Base-by-base conservation (phyloP, 1,140 invertebrate species). In the Drosophila sechellia region DNA sequence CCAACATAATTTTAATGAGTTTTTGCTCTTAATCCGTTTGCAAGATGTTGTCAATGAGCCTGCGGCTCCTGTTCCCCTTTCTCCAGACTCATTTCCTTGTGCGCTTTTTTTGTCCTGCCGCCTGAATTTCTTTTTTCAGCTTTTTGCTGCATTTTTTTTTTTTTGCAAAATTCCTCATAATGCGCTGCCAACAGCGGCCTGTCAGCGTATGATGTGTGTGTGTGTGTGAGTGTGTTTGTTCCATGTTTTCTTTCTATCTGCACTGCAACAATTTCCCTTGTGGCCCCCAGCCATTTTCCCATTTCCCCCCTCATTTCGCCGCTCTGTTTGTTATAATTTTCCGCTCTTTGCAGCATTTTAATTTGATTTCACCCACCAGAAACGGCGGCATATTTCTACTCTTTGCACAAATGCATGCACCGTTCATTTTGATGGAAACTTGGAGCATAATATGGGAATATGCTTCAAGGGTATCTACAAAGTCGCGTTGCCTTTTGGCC, bases 1-100 rank as follows among this genome's bases (percentile, higher is more conserved):
- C 81, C 81, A 85, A 86, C 81, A 85, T 85, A 86, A 86, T 85
- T 85, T 85, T 85, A 85, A 85, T 85, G 81, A 85, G 81, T 85
- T 85, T 81, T 81, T 78, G 68, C 81, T 86, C 78, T 85, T 85
- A 85, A 85, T 85, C 81, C 81, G 81, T 86, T 85, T 85, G 81
- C 81, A 85, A 86, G 81, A 85, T 85, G 81, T 81, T 86, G 78
- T 85, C 81, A 85, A 85, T 85, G 81, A 86, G 81, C 73, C 75
- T 77, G 81, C 64, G 77, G 78, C 78, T 40, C 59, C 72, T 66
- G 58, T 55, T 39, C 22, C 45, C 52, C 48, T 42, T 54, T 66
- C 53, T 54, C 15, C 52, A 22, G 27, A 10, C 31, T 31, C 31
- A 31, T 11, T 46, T 57, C 40, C 37, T 22, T 42, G 40, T 10